phyloP scores from a whole-genome alignment of 2,888 invertebrate species.

The Sinelater perroti region DNA sequence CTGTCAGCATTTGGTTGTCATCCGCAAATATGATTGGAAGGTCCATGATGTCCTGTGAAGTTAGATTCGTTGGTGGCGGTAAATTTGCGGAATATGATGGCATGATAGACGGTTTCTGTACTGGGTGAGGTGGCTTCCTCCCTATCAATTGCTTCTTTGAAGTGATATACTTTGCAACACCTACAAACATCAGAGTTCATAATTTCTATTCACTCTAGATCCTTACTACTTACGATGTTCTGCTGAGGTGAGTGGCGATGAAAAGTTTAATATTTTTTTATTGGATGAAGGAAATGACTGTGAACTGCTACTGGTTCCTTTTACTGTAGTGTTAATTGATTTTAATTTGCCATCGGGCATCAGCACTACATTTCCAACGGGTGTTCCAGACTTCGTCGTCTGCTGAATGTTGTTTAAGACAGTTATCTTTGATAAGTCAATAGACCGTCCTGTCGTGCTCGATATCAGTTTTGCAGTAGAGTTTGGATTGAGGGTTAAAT shows the following conservation, averaged over 20 bases:
- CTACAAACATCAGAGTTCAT: constrained; percentile 36
- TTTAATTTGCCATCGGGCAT: constrained; percentile 57
- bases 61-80: constrained; percentile 61
- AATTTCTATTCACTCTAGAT: not conserved
- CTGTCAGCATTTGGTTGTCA: constrained; percentile 59
- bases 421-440: constrained; percentile 56
- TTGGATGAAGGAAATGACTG: constrained; percentile 41
- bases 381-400: constrained; percentile 35
- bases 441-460: constrained; percentile 47
- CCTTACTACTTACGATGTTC: constrained; percentile 25
- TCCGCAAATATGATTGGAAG: constrained; percentile 74
- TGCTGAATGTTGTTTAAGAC: constrained; percentile 49
- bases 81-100: constrained; percentile 43
- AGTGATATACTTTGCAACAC: constrained; percentile 54
- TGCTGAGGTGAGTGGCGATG: not conserved
- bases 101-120: constrained; percentile 41
- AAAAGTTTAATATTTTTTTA: constrained; percentile 18
- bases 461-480: constrained; percentile 49
- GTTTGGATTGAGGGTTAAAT: constrained; percentile 52
- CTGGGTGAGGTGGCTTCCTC: constrained; percentile 47
- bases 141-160: constrained; percentile 54
- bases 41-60: constrained; percentile 68
- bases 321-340: constrained; percentile 41
- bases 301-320: constrained; percentile 43
- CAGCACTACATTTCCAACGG: constrained; percentile 52